Percentiles rank a stretch among this genome's conserved stretches.
phyloP scores from a whole-genome alignment of 2,797 vertebrate genomes.

The Clarias pachynema region DNA sequence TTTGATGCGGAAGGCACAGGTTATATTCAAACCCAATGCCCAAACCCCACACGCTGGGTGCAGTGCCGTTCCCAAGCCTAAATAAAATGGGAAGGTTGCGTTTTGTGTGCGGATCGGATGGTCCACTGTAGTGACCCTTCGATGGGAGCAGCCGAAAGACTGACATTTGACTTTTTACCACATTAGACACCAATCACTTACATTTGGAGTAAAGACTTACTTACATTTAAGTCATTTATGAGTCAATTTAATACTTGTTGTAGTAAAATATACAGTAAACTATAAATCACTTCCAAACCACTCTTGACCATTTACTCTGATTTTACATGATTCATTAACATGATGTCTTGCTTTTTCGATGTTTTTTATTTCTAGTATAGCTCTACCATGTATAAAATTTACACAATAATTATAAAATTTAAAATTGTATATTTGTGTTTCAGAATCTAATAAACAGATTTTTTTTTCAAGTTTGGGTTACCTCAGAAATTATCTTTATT shows the following conservation, averaged over 20 bases:
- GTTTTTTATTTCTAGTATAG: background rate
- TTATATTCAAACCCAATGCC: too few species aligned
- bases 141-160: too few species aligned
- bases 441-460: background rate
- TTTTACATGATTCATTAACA: background rate
- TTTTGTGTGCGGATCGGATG: too few species aligned
- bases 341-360: background rate
- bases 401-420: background rate
- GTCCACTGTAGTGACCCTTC: too few species aligned
- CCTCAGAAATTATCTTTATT: background rate
- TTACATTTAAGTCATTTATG: background rate
- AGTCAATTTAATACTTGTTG: background rate
- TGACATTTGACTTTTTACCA: background rate
- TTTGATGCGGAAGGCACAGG: background rate
- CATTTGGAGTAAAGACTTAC: background rate
- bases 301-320: background rate
- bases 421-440: background rate
- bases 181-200: background rate
- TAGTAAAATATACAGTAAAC: background rate
- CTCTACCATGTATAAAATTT: background rate
- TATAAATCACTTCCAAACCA: background rate
- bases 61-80: too few species aligned
- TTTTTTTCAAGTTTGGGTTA: background rate
- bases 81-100: too few species aligned
- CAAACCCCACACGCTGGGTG: too few species aligned